phyloP scores from a whole-genome alignment of 2,888 invertebrate genomes.

The Caenorhabditis zanzibari region DNA sequence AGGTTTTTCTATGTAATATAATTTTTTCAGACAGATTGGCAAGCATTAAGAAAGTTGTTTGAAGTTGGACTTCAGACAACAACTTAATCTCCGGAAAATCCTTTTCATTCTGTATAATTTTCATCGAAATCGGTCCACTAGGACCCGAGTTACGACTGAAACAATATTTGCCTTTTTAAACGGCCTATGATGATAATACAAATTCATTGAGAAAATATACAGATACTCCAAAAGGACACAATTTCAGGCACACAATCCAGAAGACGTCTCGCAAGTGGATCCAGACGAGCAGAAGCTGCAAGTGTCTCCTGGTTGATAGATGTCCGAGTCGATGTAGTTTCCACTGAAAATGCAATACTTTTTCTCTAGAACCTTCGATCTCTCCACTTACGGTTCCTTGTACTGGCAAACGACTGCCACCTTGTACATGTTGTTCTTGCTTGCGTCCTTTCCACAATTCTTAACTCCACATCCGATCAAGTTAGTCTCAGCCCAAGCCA shows the following conservation, averaged over 20 bases:
- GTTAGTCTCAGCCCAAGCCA: conserved; percentile 50
- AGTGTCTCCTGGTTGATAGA: conserved; percentile 52
- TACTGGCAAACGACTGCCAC: conserved; percentile 60
- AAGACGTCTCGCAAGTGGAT: conserved; percentile 38
- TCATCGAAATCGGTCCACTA: no score
- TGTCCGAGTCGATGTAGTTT: conserved; percentile 39
- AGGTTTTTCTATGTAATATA: no score
- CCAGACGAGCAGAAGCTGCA: conserved; percentile 49
- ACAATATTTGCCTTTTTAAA: no score
- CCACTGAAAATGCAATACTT: conserved; percentile 49
- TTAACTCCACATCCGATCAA: conserved; percentile 60
- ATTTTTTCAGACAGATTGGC: no score
- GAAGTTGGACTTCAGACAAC: no score
- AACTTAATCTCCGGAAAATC: no score
- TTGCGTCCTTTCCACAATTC: conserved; percentile 37
- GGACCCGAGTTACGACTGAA: no score
- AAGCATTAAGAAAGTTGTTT: no score
- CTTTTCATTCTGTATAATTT: no score
- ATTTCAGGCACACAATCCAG: conserved; percentile 52
- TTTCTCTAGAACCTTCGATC: not conserved
- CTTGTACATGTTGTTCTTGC: conserved; percentile 17
- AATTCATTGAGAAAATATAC: no score
- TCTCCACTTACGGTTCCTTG: conserved; percentile 10
- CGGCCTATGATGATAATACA: no score
- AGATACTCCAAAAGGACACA: not conserved